phyloP scores from a whole-genome alignment of 92 coral and sea anemone genomes.

The Diadumene lineata region DNA sequence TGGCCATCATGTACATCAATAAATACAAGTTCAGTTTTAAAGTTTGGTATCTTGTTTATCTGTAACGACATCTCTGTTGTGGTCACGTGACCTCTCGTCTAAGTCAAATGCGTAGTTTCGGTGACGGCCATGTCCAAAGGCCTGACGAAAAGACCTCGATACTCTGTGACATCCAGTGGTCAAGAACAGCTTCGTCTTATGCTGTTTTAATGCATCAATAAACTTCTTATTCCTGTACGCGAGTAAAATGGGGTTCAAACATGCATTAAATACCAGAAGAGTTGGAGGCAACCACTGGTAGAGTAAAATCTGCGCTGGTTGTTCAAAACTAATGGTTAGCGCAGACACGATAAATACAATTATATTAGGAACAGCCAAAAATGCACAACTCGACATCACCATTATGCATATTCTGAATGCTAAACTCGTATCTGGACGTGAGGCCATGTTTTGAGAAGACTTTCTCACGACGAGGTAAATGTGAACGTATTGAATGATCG shows the following conservation, averaged over 20 bases:
- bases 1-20: too few species aligned
- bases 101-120: neutral
- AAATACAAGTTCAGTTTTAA: too few species aligned
- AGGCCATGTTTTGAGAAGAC: constrained; percentile 39
- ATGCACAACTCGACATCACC: constrained; percentile 46
- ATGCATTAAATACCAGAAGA: constrained; percentile 52
- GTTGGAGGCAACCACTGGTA: constrained; percentile 52
- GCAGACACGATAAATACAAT: neutral
- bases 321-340: neutral
- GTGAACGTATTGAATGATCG: constrained; percentile 38
- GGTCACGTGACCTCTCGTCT: neutral
- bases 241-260: constrained; percentile 48
- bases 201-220: constrained; percentile 15
- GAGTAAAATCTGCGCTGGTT: neutral
- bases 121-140: neutral
- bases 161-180: neutral
- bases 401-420: constrained; percentile 54
- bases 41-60: neutral
- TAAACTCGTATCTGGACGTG: constrained; percentile 46
- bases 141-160: neutral
- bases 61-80: neutral
- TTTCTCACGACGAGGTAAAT: constrained; percentile 38
- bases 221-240: constrained; percentile 62
- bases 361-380: constrained; percentile 51
- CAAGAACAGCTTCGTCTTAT: neutral